Conservation (phyloP, 2,888 invertebrate genomes). For the Gibbula magus region DNA sequence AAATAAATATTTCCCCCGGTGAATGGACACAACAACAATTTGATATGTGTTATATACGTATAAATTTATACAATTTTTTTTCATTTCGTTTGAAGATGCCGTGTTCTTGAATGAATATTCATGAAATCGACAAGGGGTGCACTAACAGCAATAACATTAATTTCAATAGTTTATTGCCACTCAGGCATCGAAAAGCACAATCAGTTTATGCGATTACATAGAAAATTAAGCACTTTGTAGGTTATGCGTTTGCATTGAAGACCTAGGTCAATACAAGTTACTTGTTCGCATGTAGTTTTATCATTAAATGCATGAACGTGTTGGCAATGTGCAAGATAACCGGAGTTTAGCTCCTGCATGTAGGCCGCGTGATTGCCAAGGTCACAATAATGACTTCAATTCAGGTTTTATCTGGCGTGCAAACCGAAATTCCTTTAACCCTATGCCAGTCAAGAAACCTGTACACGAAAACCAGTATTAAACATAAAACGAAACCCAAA, state of each 20-base stretch:
- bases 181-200: not conserved
- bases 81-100: not conserved
- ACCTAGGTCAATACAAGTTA: not conserved
- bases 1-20: no score
- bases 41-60: no score
- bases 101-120: not conserved
- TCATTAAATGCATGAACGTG: not conserved
- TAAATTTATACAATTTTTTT: no score
- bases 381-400: not conserved
- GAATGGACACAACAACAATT: no score
- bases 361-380: not conserved
- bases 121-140: not conserved
- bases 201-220: not conserved
- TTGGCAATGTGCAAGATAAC: not conserved
- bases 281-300: not conserved
- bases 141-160: not conserved
- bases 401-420: constrained; percentile 4
- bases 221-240: not conserved
- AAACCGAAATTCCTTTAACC: not conserved
- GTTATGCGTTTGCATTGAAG: not conserved
- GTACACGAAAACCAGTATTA: no score
- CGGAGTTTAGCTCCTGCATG: not conserved
- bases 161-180: not conserved
- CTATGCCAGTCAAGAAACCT: not conserved
- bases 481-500: no score